Evolutionary conservation across 2,797 vertebrate genomes (phyloP).

Genomic region (Dryobates pubescens): DNA sequence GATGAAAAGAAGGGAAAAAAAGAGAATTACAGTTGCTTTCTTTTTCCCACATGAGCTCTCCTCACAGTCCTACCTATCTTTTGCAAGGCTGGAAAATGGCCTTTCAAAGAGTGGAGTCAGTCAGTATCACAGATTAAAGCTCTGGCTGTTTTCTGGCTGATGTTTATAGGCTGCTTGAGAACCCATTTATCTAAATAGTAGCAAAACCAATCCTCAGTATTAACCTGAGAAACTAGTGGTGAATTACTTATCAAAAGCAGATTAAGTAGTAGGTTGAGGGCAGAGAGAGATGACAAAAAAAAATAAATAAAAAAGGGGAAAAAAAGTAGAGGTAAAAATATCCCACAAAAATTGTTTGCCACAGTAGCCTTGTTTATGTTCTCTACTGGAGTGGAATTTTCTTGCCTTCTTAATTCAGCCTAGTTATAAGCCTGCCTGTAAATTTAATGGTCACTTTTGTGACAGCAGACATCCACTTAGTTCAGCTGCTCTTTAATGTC

Average conservation of each 20-base stretch:
- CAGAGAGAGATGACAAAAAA: neutral
- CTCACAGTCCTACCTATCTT: neutral
- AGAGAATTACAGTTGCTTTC: neutral
- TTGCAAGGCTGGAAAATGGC: neutral
- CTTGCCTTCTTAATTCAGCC: neutral
- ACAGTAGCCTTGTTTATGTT: neutral
- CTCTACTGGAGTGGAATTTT: neutral
- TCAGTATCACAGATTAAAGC: neutral
- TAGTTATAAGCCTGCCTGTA: constrained; percentile 18
- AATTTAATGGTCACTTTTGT: constrained; percentile 35
- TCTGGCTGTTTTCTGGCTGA: neutral
- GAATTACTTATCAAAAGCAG: neutral
- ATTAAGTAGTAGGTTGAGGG: neutral
- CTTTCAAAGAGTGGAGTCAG: neutral
- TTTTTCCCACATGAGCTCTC: neutral
- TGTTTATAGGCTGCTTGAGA: neutral
- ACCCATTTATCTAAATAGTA: neutral
- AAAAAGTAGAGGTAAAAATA: neutral
- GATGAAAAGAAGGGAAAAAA: neutral
- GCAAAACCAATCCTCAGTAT: neutral
- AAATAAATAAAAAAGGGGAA: too few species aligned
- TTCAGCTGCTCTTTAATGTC: constrained; percentile 25
- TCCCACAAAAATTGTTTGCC: neutral
- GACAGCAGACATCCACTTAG: constrained; percentile 38
- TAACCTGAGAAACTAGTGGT: neutral